phyloP scores from a whole-genome alignment of 1,140 invertebrate genomes.

The Caerostris darwini region DNA sequence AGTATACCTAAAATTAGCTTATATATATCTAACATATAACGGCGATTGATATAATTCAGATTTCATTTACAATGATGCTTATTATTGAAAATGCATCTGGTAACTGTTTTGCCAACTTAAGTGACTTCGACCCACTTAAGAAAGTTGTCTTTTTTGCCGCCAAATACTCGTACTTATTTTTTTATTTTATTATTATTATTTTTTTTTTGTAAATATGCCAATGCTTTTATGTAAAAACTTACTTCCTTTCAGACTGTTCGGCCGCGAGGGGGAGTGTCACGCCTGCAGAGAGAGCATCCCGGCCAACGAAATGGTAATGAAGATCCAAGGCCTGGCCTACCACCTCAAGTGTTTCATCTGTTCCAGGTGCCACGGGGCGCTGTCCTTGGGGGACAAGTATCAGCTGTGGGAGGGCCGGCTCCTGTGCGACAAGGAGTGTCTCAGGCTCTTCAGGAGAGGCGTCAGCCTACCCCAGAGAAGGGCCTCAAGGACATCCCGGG shows the following conservation, averaged over 20 bases:
- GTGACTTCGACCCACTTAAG: no score
- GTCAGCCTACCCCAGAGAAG: neutral
- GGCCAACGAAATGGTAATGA: conserved; percentile 72
- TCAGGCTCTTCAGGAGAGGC: conserved; percentile 38
- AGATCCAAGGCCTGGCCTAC: conserved; percentile 67
- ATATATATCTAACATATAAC: no score
- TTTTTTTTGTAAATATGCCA: no score
- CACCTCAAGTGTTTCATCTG: conserved; percentile 70
- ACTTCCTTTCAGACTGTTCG: conserved; percentile 47
- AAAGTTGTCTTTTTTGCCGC: no score
- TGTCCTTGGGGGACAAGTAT: conserved; percentile 63
- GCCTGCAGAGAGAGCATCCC: conserved; percentile 66
- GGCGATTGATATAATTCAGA: no score
- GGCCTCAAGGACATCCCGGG: conserved; percentile 1
- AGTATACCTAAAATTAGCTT: no score
- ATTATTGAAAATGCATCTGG: no score
- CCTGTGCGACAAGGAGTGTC: conserved; percentile 66
- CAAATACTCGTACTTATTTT: no score
- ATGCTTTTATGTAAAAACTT: neutral
- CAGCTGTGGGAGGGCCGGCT: conserved; percentile 62
- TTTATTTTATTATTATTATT: no score
- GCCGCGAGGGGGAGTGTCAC: conserved; percentile 58
- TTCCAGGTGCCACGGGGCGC: conserved; percentile 51
- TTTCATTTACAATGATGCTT: no score
- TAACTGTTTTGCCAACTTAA: no score